A percentile compares a stretch with the other conserved stretches of the same genome.
These are phyloP conservation scores for Macrotrachela quadricornifera DNA, from an alignment of 1,140 invertebrate species.

Conservation along the genomic window DNA sequence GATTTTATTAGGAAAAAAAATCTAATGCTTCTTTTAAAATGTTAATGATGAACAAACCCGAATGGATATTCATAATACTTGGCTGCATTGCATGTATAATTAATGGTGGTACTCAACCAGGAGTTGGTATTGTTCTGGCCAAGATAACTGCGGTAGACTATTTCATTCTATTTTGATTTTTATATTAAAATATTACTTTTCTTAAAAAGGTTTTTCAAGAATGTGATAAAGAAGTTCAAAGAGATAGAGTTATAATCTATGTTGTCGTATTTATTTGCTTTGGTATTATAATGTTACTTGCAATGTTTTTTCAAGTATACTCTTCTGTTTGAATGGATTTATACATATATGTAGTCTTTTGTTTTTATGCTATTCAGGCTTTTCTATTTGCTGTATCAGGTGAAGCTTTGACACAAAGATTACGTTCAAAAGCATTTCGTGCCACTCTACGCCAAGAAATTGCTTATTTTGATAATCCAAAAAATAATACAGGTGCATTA, in stretches of 20 bases:
- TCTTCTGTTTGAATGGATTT: too few species aligned
- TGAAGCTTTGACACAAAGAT: neutral
- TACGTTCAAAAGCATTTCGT: neutral
- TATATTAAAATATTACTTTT: neutral
- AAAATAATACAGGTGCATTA: too few species aligned
- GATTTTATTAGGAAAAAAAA: too few species aligned
- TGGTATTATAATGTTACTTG: constrained; percentile 40
- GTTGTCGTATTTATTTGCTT: constrained; percentile 45
- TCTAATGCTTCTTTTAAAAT: too few species aligned
- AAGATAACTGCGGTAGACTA: neutral
- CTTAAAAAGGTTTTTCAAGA: constrained; percentile 23
- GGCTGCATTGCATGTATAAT: constrained; percentile 47
- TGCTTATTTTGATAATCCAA: too few species aligned
- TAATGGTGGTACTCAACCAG: constrained; percentile 51
- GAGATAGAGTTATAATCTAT: constrained; percentile 39
- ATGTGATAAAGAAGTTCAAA: constrained; percentile 34
- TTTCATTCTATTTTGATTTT: neutral
- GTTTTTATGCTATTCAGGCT: neutral
- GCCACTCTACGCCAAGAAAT: too few species aligned
- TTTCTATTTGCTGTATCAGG: neutral
- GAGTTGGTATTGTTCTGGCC: constrained; percentile 60
- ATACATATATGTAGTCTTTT: too few species aligned
- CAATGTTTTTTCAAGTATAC: constrained; percentile 40
- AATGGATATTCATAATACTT: constrained; percentile 48
- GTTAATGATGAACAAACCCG: constrained; percentile 47